These are phyloP conservation scores for Falcunculus frontatus DNA, from an alignment of 2,113 vertebrate species.

Conservation along the genomic window DNA sequence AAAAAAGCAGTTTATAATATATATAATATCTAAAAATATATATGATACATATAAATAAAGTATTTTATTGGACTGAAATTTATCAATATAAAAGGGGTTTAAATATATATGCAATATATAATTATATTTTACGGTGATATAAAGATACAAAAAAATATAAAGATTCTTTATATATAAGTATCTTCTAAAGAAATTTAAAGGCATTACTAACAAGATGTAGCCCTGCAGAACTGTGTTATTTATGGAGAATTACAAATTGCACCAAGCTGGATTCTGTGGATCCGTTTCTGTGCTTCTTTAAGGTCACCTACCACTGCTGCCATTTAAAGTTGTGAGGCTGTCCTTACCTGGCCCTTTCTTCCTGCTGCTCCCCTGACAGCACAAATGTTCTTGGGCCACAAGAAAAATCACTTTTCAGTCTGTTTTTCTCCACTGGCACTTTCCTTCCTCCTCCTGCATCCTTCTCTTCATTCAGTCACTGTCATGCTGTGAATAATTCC, in stretches of 20 bases:
- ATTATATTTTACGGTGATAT: not conserved
- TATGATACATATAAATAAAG: not conserved
- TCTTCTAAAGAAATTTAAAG: not conserved
- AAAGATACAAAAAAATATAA: not conserved
- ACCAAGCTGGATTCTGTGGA: not conserved
- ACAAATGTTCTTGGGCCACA: not conserved
- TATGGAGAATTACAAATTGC: not conserved
- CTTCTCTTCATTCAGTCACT: not conserved
- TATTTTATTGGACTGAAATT: not conserved
- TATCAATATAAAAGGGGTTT: not conserved
- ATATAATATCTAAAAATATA: no score
- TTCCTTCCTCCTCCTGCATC: not conserved
- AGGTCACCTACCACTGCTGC: not conserved
- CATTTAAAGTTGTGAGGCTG: not conserved
- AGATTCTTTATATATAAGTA: not conserved
- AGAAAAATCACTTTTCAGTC: not conserved
- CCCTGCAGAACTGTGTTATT: not conserved
- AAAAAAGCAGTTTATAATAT: not conserved
- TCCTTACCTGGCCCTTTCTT: not conserved
- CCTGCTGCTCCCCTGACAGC: not conserved
- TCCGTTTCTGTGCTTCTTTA: not conserved
- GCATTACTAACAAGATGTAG: not conserved
- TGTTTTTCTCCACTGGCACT: not conserved
- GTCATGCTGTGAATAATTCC: accelerated
- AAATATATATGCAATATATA: not conserved